Percentiles rank a stretch among this genome's conserved stretches.
phyloP scores from a whole-genome alignment of 2,113 vertebrate species.

The Notiomystis cincta region DNA sequence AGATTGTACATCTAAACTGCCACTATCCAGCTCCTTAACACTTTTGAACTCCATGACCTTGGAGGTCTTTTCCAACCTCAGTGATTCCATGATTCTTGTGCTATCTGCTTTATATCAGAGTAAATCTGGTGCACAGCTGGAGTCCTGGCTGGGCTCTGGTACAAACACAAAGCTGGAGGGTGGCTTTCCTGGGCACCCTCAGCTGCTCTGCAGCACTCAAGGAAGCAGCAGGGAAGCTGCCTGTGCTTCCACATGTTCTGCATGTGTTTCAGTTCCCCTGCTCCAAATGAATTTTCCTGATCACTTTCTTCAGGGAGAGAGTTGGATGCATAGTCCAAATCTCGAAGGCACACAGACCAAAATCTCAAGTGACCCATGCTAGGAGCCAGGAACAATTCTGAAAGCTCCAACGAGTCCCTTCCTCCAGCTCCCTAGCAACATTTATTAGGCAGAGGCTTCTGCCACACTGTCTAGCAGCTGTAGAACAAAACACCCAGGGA shows the following conservation, averaged over 20 bases:
- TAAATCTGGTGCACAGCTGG: neutral
- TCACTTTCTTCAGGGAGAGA: neutral
- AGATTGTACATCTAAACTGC: neutral
- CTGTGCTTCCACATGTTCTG: neutral
- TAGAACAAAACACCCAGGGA: neutral
- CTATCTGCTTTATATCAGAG: neutral
- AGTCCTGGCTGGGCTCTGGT: neutral
- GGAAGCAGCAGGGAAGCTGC: neutral
- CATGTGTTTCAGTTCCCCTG: neutral
- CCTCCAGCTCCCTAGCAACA: neutral
- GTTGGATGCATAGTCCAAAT: neutral
- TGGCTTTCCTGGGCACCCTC: neutral
- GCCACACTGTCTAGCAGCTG: neutral
- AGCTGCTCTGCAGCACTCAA: neutral
- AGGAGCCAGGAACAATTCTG: neutral
- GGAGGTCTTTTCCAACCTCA: neutral
- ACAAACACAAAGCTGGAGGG: too few species aligned
- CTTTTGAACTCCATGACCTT: neutral
- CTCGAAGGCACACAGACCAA: neutral
- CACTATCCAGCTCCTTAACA: neutral
- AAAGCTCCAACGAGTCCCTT: neutral
- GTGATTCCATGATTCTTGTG: neutral
- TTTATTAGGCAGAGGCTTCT: neutral
- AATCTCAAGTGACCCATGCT: neutral
- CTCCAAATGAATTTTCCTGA: neutral